Evolutionary conservation across 2,113 vertebrate species (phyloP).

Genomic region (Prunella himalayana): DNA sequence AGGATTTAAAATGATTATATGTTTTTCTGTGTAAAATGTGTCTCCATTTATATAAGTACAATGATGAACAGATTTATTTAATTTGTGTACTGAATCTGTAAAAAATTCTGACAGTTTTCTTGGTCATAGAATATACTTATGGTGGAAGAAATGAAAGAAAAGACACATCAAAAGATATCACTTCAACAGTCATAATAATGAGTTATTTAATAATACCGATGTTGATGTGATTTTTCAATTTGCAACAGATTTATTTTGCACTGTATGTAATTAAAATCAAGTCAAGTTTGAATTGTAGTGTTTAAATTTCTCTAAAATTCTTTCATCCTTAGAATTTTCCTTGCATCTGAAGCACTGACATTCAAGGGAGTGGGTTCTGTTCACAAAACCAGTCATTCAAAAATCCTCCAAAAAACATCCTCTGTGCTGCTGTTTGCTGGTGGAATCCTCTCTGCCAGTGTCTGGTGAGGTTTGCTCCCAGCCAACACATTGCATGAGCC

Average conservation of each 20-base stretch:
- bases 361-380: neutral
- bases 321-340: neutral
- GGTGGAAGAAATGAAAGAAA: neutral
- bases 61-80: neutral
- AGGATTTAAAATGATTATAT: neutral
- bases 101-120: neutral
- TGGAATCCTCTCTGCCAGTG: slow-evolving; percentile 6
- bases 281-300: neutral
- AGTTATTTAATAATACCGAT: neutral
- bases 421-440: neutral
- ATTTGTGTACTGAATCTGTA: neutral
- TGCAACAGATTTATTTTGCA: neutral
- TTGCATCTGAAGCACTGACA: neutral
- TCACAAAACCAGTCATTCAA: slow-evolving; percentile 2
- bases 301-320: neutral
- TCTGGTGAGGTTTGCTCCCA: neutral
- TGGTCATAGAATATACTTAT: neutral
- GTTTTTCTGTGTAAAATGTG: neutral
- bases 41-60: neutral
- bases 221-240: neutral
- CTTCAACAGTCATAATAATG: neutral
- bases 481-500: neutral
- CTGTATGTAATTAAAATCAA: neutral
- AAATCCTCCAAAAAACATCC: neutral
- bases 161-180: neutral